A percentile compares a stretch with the other conserved stretches of the same genome.
phyloP scores from a whole-genome alignment of 2,888 invertebrate genomes.

The Laothoe populi region DNA sequence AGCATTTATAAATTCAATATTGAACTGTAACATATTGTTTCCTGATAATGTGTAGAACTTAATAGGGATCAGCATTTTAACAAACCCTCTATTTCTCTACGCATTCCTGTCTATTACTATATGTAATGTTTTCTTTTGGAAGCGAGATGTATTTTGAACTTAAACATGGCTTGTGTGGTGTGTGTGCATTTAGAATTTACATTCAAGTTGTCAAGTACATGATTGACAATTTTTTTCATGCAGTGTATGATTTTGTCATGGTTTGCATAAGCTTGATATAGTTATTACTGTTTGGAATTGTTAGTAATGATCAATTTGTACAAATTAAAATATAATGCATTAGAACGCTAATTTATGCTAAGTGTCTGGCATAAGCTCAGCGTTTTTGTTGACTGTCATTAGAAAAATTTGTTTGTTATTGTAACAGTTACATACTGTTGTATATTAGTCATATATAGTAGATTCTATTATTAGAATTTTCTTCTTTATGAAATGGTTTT shows the following conservation, averaged over 20 bases:
- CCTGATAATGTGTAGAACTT: background rate
- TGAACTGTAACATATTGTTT: background rate
- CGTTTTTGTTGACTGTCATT: constrained; percentile 9
- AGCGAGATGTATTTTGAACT: background rate
- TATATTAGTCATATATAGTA: constrained; percentile 36
- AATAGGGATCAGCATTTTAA: background rate
- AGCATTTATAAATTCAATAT: background rate
- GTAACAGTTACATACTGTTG: constrained; percentile 32
- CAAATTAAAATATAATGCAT: constrained; percentile 17
- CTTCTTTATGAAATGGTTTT: constrained; percentile 40
- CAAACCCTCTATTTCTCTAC: background rate
- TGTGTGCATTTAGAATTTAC: background rate
- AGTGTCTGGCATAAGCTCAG: background rate
- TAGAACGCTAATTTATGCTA: background rate
- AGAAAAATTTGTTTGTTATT: constrained; percentile 25
- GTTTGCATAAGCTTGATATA: background rate
- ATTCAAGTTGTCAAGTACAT: background rate
- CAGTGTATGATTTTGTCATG: background rate
- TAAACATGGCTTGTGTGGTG: background rate
- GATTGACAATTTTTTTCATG: background rate
- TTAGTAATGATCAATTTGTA: constrained; percentile 5
- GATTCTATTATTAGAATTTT: constrained; percentile 39
- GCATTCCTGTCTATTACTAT: constrained; percentile 12
- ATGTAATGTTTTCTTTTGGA: background rate
- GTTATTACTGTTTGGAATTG: background rate